These are phyloP conservation scores for Drosophila kohkoa DNA, from an alignment of 1,140 invertebrate genomes.

Conservation along the genomic window DNA sequence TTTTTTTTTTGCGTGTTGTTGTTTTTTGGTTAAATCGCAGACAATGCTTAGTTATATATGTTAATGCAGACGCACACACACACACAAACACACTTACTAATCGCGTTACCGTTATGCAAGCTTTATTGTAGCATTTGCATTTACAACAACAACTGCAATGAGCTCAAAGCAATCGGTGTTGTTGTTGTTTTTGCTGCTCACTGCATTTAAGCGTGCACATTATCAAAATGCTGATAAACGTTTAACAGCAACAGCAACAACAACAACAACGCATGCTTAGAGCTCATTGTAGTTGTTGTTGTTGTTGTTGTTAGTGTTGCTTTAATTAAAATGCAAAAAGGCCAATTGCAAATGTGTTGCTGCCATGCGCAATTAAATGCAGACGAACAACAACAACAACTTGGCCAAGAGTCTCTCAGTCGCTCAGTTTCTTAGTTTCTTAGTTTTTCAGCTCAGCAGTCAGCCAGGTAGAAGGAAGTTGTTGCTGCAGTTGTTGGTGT, in stretches of 20 bases:
- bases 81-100: background rate
- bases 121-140: conserved; percentile 29
- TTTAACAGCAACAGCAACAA: conserved; percentile 58
- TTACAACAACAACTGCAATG: too few relatives aligned
- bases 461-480: conserved; percentile 6
- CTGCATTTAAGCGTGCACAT: conserved; percentile 72
- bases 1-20: background rate
- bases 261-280: background rate
- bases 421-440: too few relatives aligned
- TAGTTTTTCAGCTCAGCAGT: background rate
- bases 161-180: conserved; percentile 18
- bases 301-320: conserved; percentile 33
- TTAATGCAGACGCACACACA: conserved; percentile 15
- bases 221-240: conserved; percentile 84
- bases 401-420: conserved; percentile 32
- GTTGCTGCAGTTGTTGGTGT: conserved; percentile 10
- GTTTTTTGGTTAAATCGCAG: conserved; percentile 26
- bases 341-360: conserved; percentile 77
- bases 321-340: conserved; percentile 83
- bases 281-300: conserved; percentile 14
- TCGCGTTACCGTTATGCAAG: conserved; percentile 53
- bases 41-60: conserved; percentile 43
- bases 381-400: conserved; percentile 44
- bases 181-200: conserved; percentile 35
- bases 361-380: conserved; percentile 73